Percentiles rank a stretch among this genome's conserved stretches.
phyloP scores from a whole-genome alignment of 2,797 vertebrate genomes.

The Hipposideros larvatus region DNA sequence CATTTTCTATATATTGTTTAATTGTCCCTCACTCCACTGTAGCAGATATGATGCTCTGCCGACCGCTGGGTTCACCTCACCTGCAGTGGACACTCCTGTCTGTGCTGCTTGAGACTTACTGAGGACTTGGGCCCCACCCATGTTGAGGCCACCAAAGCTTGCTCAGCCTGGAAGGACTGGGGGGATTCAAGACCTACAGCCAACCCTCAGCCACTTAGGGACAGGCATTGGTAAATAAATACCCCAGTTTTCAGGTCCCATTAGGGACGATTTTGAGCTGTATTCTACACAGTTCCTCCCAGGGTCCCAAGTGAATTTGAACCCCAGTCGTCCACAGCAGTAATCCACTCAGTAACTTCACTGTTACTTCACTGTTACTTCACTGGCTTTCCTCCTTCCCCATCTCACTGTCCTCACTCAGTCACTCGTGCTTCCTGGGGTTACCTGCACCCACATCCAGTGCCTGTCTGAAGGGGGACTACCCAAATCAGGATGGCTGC shows the following conservation, averaged over 20 bases:
- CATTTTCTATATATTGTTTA: constrained; percentile 12
- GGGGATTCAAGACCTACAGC: not conserved
- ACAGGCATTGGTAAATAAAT: not conserved
- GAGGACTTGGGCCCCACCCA: not conserved
- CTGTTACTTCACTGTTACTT: too few relatives aligned
- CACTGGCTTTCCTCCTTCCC: not conserved
- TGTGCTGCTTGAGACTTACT: not conserved
- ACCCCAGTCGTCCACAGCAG: not conserved
- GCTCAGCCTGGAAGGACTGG: not conserved
- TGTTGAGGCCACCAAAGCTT: not conserved
- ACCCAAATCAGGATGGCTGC: not conserved
- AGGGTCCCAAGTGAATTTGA: not conserved
- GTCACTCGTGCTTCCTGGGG: not conserved
- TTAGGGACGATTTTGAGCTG: not conserved
- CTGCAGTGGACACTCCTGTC: not conserved
- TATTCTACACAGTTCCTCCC: not conserved
- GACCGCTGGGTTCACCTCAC: not conserved
- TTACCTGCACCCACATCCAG: not conserved
- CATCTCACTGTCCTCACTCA: not conserved
- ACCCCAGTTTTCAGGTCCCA: not conserved
- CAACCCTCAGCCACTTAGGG: not conserved
- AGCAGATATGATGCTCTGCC: not conserved
- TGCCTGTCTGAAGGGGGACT: not conserved
- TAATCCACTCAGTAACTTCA: too few relatives aligned
- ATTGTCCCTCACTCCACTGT: not conserved